These are phyloP conservation scores for Tribolium castaneum DNA, from an alignment of 1,140 invertebrate genomes.

Conservation along the genomic window DNA sequence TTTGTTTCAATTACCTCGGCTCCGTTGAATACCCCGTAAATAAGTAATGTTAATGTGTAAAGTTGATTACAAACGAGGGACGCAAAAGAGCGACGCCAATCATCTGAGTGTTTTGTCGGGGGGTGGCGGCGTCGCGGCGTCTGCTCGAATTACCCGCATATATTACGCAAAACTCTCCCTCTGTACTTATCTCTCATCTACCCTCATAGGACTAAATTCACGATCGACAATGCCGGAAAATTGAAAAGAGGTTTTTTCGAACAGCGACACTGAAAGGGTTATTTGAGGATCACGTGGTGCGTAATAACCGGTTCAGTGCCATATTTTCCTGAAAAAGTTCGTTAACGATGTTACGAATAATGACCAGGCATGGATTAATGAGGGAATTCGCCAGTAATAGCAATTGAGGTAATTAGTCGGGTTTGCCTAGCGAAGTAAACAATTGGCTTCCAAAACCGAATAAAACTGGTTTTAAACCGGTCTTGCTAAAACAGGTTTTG, in stretches of 20 bases:
- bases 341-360: neutral
- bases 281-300: neutral
- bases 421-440: too few species aligned
- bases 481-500: too few species aligned
- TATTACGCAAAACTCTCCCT: slow-evolving; percentile 9
- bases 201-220: neutral
- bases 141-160: slow-evolving; percentile 22
- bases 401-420: neutral
- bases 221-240: neutral
- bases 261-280: neutral
- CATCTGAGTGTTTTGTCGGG: slow-evolving; percentile 14
- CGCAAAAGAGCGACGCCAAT: slow-evolving; percentile 12
- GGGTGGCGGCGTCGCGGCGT: neutral
- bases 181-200: slow-evolving; percentile 19
- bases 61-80: slow-evolving; percentile 26
- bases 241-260: neutral
- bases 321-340: neutral
- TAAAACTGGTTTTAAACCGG: too few species aligned
- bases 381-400: neutral
- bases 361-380: neutral
- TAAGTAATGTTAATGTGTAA: slow-evolving; percentile 30
- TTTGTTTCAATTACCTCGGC: slow-evolving; percentile 17
- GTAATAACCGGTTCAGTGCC: neutral
- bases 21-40: neutral
- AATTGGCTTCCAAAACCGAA: too few species aligned